Base-by-base conservation (phyloP, 2,888 invertebrate species). In the Zootermopsis nevadensis region DNA sequence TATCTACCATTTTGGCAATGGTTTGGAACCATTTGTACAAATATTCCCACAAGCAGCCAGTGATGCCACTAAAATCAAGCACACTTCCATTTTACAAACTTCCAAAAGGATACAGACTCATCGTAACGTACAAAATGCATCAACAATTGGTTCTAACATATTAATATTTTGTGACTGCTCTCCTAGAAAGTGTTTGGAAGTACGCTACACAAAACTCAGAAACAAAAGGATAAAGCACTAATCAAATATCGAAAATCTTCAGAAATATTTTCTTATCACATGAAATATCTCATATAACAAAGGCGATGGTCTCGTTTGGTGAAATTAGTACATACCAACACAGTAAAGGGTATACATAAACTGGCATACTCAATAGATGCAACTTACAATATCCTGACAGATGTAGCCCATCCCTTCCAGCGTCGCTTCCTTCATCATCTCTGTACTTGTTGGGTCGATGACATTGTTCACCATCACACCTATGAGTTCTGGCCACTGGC, bases 391-490 rank as follows among this genome's bases (percentile, higher is more conserved):
- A 90, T 99, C 99, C 90, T 99, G 98, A 89, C 99, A 99, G 87
- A 99, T 98, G 89, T 99, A 99, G 69, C 99, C 99, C 87, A 99
- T 98, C 72, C 99, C 96, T 92, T 99, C 99, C 80, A 99, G 91
- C 0, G 99, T 98, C 2, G 99, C 96, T 91, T 99, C 99, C 88
- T 97, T 97, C 89, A 98, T 95, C 92, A 97, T 94, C 91, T 99
- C 99, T 31, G 97, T 96, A 80, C 97, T 96, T 86, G 92, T 93
- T 77, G 93, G 92, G 88, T 95, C 94, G 27, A 97, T 96, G 83
- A 99, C 98, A 92, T 99, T 99, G 89, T 93, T 94, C 83, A 98
- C 97, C 86, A 99, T 92, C 24, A 94, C 92, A 77, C 93, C 92
- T 87, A 99, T 98, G 10, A 99, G 92, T 86, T 97, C 96, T 85